Conservation (phyloP, 2,888 invertebrate species). For the Anoncus sp. region DNA sequence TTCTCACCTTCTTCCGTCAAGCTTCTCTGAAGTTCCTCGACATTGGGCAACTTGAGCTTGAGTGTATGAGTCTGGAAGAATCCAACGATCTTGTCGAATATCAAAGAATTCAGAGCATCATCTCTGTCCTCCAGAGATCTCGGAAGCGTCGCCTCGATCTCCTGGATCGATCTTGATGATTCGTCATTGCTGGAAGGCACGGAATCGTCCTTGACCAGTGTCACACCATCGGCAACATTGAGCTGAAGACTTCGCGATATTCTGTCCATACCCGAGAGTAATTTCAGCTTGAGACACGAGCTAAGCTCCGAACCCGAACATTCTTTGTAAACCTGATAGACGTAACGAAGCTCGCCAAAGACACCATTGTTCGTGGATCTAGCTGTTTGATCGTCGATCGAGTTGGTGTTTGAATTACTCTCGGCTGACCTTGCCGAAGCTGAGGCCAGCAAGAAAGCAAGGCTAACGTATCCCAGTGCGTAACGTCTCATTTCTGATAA, state of each 20-base stretch:
- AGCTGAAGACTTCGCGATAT: slow-evolving; percentile 87
- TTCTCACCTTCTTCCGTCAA: slow-evolving; percentile 85
- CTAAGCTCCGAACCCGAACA: slow-evolving; percentile 87
- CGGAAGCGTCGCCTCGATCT: slow-evolving; percentile 90
- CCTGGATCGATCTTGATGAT: slow-evolving; percentile 85
- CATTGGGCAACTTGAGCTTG: slow-evolving; percentile 91
- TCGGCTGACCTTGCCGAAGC: slow-evolving; percentile 78
- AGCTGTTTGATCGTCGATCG: slow-evolving; percentile 77
- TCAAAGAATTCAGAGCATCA: slow-evolving; percentile 89
- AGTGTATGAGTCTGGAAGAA: slow-evolving; percentile 92
- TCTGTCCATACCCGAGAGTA: slow-evolving; percentile 91
- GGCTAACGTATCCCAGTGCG: slow-evolving; percentile 71
- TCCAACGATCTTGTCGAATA: slow-evolving; percentile 89
- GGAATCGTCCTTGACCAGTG: slow-evolving; percentile 87
- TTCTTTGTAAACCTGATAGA: slow-evolving; percentile 92
- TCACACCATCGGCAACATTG: slow-evolving; percentile 89
- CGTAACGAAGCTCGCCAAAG: slow-evolving; percentile 88
- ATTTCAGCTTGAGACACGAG: slow-evolving; percentile 91
- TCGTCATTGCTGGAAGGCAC: slow-evolving; percentile 76
- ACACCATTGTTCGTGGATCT: slow-evolving; percentile 76
- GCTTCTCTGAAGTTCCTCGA: slow-evolving; percentile 87
- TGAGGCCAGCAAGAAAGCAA: slow-evolving; percentile 74
- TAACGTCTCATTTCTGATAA: slow-evolving; percentile 75
- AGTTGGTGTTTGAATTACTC: slow-evolving; percentile 75
- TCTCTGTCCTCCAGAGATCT: slow-evolving; percentile 89